Evolutionary conservation across 2,888 invertebrate species (phyloP).

Genomic region (Ornithoptera alexandrae): DNA sequence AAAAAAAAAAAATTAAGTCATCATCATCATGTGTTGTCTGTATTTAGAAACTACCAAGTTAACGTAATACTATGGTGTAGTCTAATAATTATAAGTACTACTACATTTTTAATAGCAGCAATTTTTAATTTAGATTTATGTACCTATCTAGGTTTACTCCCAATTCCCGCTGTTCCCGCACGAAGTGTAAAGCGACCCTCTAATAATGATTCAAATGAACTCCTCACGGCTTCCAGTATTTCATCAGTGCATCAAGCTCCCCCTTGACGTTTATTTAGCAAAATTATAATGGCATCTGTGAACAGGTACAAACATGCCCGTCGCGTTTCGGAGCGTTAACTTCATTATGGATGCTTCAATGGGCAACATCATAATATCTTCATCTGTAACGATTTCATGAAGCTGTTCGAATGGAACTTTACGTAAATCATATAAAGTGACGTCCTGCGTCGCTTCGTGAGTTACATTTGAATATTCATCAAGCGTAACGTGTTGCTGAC

Average conservation of each 20-base stretch:
- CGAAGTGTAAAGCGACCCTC: no score
- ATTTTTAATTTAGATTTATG: no score
- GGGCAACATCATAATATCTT: not conserved
- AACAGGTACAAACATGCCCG: not conserved
- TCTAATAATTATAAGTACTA: no score
- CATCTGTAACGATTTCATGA: not conserved
- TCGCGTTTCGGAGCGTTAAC: constrained; percentile 11
- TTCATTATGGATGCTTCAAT: not conserved
- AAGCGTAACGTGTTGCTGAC: no score
- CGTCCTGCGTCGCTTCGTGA: not conserved
- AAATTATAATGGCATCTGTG: constrained; percentile 14
- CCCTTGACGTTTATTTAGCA: constrained; percentile 26
- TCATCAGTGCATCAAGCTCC: constrained; percentile 13
- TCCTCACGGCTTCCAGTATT: constrained; percentile 10
- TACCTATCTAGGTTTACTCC: no score
- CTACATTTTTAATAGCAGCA: no score
- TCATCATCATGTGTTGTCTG: no score
- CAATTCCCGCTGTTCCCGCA: no score
- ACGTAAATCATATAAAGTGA: no score
- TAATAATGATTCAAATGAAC: not conserved
- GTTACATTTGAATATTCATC: not conserved
- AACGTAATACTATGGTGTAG: no score
- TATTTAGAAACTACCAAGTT: no score
- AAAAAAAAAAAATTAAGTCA: no score
- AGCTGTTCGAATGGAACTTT: not conserved